Conservation (phyloP, 2,888 invertebrate species). For the Trissonchulus latispiculum region DNA sequence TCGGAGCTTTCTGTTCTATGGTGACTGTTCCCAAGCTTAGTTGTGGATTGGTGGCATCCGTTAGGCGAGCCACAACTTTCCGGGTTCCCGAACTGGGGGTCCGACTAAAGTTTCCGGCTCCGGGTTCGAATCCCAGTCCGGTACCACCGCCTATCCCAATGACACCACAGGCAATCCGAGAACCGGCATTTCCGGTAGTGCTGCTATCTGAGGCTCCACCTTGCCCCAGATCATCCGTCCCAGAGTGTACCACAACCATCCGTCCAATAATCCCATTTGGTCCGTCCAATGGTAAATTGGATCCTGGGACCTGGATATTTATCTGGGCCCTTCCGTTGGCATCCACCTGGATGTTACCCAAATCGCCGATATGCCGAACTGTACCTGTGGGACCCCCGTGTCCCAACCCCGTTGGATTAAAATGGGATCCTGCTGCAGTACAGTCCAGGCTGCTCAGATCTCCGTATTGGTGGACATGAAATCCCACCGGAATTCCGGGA, state of each 20-base stretch:
- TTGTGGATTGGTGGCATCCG: neutral
- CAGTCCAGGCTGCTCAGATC: neutral
- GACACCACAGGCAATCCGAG: constrained; percentile 74
- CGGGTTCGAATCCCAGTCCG: neutral
- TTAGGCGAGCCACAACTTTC: neutral
- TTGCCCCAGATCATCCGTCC: constrained; percentile 80
- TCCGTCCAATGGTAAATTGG: constrained; percentile 40
- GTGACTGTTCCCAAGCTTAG: neutral
- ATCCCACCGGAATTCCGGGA: neutral
- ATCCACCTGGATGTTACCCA: constrained; percentile 30
- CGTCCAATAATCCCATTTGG: constrained; percentile 45
- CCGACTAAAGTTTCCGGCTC: neutral
- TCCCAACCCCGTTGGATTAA: neutral
- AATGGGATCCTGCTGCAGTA: neutral
- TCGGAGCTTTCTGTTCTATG: neutral
- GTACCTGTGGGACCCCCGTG: neutral
- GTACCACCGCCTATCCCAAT: constrained; percentile 57
- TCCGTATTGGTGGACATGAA: neutral
- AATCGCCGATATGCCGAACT: constrained; percentile 14
- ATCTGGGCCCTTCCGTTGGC: neutral
- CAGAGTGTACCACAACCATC: constrained; percentile 62
- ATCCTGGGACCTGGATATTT: neutral
- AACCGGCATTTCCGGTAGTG: constrained; percentile 88
- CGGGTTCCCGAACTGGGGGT: neutral
- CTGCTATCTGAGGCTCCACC: constrained; percentile 85